Evolutionary conservation across 2,888 invertebrate genomes (phyloP).

Genomic region (Phasia obesa): DNA sequence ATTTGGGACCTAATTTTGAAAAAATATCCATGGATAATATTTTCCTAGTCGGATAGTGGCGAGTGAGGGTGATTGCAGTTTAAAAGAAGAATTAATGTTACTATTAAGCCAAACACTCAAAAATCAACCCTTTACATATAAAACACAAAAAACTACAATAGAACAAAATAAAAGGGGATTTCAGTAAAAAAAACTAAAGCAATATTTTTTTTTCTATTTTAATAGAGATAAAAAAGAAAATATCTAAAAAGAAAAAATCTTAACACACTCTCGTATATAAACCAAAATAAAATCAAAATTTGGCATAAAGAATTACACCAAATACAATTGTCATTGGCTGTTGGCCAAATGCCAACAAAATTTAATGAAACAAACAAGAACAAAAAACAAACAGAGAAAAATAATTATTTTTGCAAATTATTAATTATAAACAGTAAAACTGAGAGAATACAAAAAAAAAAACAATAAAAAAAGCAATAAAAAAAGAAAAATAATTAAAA

Average conservation of each 20-base stretch:
- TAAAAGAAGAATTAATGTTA: too few species aligned
- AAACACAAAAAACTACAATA: too few species aligned
- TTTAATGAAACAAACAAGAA: constrained; percentile 4
- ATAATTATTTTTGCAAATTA: constrained; percentile 2
- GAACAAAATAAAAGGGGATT: too few species aligned
- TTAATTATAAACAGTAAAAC: constrained; percentile 8
- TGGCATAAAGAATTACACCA: constrained; percentile 47
- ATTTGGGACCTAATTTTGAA: too few species aligned
- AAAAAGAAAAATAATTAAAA: constrained; percentile 2
- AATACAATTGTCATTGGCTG: constrained; percentile 41
- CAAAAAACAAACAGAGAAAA: background rate
- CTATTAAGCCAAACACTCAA: too few species aligned
- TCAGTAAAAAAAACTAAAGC: too few species aligned
- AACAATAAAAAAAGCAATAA: background rate
- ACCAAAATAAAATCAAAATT: constrained; percentile 15
- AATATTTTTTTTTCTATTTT: too few species aligned
- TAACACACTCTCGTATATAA: constrained; percentile 5
- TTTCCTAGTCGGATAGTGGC: too few species aligned
- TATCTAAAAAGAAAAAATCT: background rate
- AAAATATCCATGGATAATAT: too few species aligned
- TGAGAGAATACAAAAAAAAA: background rate
- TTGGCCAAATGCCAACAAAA: constrained; percentile 36
- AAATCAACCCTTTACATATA: too few species aligned
- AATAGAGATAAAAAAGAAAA: background rate
- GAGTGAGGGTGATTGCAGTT: too few species aligned